These are phyloP conservation scores for Loriculus beryllinus DNA, from an alignment of 2,797 vertebrate genomes.

Conservation along the genomic window DNA sequence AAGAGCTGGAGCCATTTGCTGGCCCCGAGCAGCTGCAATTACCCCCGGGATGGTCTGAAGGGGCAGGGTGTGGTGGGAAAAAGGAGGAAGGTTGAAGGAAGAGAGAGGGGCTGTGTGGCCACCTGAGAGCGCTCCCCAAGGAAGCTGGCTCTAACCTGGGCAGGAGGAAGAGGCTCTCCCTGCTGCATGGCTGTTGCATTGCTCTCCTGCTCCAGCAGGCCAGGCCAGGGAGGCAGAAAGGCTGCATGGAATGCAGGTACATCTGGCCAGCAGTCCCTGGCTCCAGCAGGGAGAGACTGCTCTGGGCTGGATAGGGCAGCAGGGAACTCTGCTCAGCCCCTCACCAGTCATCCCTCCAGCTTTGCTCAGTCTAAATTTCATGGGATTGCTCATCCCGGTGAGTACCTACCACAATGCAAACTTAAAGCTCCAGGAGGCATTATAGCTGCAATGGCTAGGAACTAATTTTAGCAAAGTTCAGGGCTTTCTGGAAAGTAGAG, in stretches of 20 bases:
- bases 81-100: neutral
- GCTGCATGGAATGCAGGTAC: neutral
- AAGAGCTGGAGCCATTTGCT: neutral
- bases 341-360: accelerated
- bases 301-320: accelerated
- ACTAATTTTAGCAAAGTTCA: neutral
- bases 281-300: accelerated
- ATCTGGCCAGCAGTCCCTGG: neutral
- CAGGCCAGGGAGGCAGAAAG: neutral
- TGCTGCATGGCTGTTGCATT: accelerated
- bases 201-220: neutral
- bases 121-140: accelerated
- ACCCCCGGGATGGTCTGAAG: neutral
- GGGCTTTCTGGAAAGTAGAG: neutral
- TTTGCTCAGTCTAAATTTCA: neutral
- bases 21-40: neutral
- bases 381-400: neutral
- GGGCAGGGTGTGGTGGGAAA: neutral
- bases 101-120: accelerated
- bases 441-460: neutral
- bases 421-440: accelerated
- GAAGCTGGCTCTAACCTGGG: neutral
- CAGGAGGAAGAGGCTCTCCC: neutral
- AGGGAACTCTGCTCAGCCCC: neutral
- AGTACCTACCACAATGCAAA: neutral